Conservation (phyloP, 1,140 invertebrate species). For the Drosophila pseudoobscura region DNA sequence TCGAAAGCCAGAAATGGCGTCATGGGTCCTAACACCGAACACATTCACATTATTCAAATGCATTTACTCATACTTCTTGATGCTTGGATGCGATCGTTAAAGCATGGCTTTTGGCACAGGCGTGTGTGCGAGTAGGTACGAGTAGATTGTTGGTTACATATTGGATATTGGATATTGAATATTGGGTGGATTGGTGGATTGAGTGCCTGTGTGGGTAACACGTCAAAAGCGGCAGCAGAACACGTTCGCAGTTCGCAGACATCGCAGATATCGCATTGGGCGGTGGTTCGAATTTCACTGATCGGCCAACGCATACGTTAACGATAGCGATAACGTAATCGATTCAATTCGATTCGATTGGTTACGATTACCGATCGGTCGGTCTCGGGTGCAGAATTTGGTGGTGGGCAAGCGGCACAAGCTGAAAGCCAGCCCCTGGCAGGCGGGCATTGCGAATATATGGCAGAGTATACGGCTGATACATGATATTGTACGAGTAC, state of each 20-base stretch:
- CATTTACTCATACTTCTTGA: slow-evolving; percentile 8
- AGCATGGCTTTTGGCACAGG: slow-evolving; percentile 56
- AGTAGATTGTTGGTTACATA: slow-evolving; percentile 25
- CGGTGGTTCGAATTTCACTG: slow-evolving; percentile 36
- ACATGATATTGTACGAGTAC: too few relatives aligned
- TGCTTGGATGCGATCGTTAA: slow-evolving; percentile 13
- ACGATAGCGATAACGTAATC: slow-evolving; percentile 42
- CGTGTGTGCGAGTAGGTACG: slow-evolving; percentile 61
- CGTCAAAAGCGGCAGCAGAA: slow-evolving; percentile 65
- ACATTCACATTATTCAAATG: slow-evolving; percentile 36
- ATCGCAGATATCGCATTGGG: slow-evolving; percentile 24
- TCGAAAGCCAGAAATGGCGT: slow-evolving; percentile 96
- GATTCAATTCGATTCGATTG: slow-evolving; percentile 64
- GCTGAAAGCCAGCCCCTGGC: slow-evolving; percentile 57
- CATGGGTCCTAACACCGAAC: slow-evolving; percentile 88
- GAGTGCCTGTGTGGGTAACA: slow-evolving; percentile 51
- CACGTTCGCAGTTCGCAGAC: slow-evolving; percentile 44
- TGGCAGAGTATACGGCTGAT: not conserved
- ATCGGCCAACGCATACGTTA: slow-evolving; percentile 42
- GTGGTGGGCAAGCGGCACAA: slow-evolving; percentile 61
- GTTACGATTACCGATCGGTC: slow-evolving; percentile 41
- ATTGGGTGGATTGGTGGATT: slow-evolving; percentile 29
- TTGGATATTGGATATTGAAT: slow-evolving; percentile 13
- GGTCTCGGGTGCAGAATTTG: slow-evolving; percentile 61
- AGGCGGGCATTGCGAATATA: slow-evolving; percentile 48